A percentile compares a stretch with the other conserved stretches of the same genome.
phyloP scores from a whole-genome alignment of 2,888 invertebrate genomes.

The Acleris cristana region DNA sequence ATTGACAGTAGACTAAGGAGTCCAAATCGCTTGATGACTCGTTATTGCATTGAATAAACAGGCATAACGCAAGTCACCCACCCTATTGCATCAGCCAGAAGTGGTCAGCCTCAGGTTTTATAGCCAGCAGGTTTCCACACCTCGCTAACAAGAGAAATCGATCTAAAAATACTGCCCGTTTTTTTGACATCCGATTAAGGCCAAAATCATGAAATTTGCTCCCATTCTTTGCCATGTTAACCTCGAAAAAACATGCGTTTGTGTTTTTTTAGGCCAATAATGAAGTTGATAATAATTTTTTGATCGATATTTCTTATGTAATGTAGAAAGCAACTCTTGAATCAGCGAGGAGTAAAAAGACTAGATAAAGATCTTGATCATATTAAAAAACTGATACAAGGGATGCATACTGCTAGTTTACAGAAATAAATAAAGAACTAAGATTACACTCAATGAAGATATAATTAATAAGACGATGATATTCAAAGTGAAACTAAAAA shows the following conservation, averaged over 20 bases:
- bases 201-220: conserved; percentile 33
- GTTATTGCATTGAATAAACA: conserved; percentile 55
- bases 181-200: conserved; percentile 33
- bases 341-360: neutral
- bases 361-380: neutral
- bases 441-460: too few species aligned
- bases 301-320: neutral
- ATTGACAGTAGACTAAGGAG: conserved; percentile 48
- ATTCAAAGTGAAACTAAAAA: too few species aligned
- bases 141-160: conserved; percentile 50
- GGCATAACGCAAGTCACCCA: conserved; percentile 63
- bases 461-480: too few species aligned
- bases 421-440: too few species aligned
- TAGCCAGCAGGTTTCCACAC: conserved; percentile 60
- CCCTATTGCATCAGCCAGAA: conserved; percentile 79
- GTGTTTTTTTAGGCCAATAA: conserved; percentile 14
- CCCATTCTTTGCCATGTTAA: conserved; percentile 21
- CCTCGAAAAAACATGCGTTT: conserved; percentile 19
- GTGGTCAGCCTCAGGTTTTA: conserved; percentile 63
- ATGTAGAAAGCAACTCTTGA: neutral
- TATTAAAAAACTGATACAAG: too few species aligned
- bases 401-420: too few species aligned
- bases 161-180: conserved; percentile 37
- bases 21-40: conserved; percentile 51
- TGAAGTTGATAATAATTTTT: neutral